These are phyloP conservation scores for Hirundo rustica DNA, from an alignment of 2,797 vertebrate species.

Conservation along the genomic window DNA sequence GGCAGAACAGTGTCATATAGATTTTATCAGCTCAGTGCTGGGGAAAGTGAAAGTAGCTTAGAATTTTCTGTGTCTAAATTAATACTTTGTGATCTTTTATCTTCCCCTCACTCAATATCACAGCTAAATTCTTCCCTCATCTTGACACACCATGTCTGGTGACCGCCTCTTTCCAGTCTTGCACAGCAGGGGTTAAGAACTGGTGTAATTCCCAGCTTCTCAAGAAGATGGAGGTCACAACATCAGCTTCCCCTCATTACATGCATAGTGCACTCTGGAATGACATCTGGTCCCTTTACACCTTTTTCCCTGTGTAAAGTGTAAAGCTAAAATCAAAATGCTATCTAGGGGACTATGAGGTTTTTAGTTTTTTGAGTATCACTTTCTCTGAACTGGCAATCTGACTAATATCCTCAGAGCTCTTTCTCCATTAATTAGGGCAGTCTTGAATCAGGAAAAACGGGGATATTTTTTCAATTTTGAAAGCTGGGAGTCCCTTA, in stretches of 20 bases:
- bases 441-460: not conserved
- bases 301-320: not conserved
- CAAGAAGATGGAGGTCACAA: not conserved
- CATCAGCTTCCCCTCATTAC: not conserved
- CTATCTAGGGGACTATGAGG: not conserved
- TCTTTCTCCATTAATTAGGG: not conserved
- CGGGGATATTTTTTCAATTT: not conserved
- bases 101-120: not conserved
- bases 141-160: not conserved
- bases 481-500: not conserved
- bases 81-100: not conserved
- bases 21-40: not conserved
- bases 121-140: not conserved
- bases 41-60: not conserved
- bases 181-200: not conserved
- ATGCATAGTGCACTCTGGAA: not conserved
- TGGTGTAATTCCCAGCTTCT: not conserved
- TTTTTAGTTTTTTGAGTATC: not conserved
- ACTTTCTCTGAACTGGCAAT: not conserved
- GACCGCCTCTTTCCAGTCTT: not conserved
- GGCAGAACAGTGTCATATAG: not conserved
- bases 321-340: not conserved
- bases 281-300: not conserved
- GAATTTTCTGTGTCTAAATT: not conserved
- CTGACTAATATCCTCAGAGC: not conserved